phyloP scores from a whole-genome alignment of 2,888 invertebrate genomes.

The Cerastis rubricosa region DNA sequence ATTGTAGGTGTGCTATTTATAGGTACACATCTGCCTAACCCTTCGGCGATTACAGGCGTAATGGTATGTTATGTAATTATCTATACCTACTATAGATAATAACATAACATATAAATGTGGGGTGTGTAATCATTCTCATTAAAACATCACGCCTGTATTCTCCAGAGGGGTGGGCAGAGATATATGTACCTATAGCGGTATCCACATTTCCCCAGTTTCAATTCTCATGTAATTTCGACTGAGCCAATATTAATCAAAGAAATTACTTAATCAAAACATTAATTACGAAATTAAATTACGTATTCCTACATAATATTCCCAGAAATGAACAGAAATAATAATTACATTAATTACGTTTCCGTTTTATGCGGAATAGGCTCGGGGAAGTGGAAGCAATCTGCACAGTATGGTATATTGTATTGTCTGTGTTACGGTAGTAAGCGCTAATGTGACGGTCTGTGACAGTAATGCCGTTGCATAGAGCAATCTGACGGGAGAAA shows the following conservation, averaged over 20 bases:
- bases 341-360: conserved; percentile 49
- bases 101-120: too few relatives aligned
- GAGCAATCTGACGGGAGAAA: background rate
- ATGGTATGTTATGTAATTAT: too few relatives aligned
- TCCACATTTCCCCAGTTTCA: background rate
- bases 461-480: background rate
- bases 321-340: conserved; percentile 44
- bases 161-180: background rate
- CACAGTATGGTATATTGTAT: conserved; percentile 36
- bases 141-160: background rate
- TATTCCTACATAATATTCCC: conserved; percentile 21
- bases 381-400: conserved; percentile 44
- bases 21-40: too few relatives aligned
- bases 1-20: too few relatives aligned
- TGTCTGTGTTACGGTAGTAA: conserved; percentile 53
- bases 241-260: background rate
- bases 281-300: conserved; percentile 41
- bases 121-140: too few relatives aligned
- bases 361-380: conserved; percentile 50
- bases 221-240: background rate
- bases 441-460: conserved; percentile 32
- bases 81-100: too few relatives aligned
- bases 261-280: conserved; percentile 14
- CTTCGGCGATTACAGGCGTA: too few relatives aligned
- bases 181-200: too few relatives aligned